phyloP scores from a whole-genome alignment of 2,797 vertebrate species.

The Heteromormyrus szaboi region DNA sequence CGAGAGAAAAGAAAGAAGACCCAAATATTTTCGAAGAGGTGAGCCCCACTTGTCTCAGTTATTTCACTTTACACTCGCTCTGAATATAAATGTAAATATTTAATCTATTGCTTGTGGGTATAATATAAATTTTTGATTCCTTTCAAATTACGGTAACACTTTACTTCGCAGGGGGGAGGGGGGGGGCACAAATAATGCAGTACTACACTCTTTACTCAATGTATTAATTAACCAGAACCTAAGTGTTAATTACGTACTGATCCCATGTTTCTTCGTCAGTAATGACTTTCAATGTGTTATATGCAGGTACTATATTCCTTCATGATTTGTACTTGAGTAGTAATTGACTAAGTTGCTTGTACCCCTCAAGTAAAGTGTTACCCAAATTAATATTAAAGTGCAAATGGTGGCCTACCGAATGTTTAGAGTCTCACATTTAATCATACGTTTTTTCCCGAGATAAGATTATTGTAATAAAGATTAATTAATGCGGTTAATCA shows the following conservation, averaged over 20 bases:
- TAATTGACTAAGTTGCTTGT: not conserved
- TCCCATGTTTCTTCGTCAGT: not conserved
- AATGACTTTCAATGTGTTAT: not conserved
- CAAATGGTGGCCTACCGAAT: not conserved
- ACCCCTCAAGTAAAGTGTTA: not conserved
- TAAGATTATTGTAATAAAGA: not conserved
- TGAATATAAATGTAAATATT: not conserved
- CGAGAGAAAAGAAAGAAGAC: slow-evolving; percentile 37
- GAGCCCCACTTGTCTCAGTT: not conserved
- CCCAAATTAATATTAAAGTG: not conserved
- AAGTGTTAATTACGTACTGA: not conserved
- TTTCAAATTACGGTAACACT: not conserved
- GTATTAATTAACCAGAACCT: not conserved
- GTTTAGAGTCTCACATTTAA: not conserved
- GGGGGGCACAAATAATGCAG: not conserved
- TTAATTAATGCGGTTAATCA: not conserved
- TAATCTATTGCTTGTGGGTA: not conserved
- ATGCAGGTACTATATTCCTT: not conserved
- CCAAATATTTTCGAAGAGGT: not conserved
- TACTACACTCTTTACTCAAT: not conserved
- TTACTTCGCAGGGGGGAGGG: not conserved
- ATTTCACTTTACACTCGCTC: not conserved
- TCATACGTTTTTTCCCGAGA: not conserved
- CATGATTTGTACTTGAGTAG: not conserved
- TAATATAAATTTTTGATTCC: not conserved